A percentile compares a stretch with the other conserved stretches of the same genome.
phyloP scores from a whole-genome alignment of 2,797 vertebrate genomes.

The Enteromius viviparus region DNA sequence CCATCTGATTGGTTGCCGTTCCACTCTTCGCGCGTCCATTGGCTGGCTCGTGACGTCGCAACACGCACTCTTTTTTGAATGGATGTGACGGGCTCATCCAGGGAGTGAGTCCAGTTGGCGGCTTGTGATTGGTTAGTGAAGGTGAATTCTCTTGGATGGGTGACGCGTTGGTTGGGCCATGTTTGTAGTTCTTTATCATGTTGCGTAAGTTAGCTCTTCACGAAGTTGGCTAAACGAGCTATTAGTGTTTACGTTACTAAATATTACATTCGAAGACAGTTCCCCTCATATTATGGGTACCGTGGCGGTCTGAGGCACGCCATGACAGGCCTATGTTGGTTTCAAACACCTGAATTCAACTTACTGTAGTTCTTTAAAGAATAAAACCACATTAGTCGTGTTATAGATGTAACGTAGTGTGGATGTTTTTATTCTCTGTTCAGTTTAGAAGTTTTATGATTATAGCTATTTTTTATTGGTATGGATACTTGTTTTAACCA shows the following conservation, averaged over 20 bases:
- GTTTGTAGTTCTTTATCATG: constrained; percentile 37
- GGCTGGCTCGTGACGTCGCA: constrained; percentile 26
- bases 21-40: constrained; percentile 36
- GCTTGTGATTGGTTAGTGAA: constrained; percentile 70
- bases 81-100: constrained; percentile 55
- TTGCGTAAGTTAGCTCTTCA: neutral
- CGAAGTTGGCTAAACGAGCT: neutral
- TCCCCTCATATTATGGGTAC: neutral
- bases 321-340: neutral
- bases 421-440: too few species aligned
- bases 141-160: neutral
- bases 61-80: constrained; percentile 70
- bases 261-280: neutral
- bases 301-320: too few species aligned
- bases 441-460: too few species aligned
- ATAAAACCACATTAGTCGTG: neutral
- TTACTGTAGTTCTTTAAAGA: neutral
- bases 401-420: too few species aligned
- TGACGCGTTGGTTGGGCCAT: neutral
- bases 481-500: too few species aligned
- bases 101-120: constrained; percentile 82
- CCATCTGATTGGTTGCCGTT: constrained; percentile 66
- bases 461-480: too few species aligned
- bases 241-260: neutral
- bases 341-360: neutral